Conservation (phyloP, 2,113 vertebrate genomes). For the Orthonyx spaldingii region DNA sequence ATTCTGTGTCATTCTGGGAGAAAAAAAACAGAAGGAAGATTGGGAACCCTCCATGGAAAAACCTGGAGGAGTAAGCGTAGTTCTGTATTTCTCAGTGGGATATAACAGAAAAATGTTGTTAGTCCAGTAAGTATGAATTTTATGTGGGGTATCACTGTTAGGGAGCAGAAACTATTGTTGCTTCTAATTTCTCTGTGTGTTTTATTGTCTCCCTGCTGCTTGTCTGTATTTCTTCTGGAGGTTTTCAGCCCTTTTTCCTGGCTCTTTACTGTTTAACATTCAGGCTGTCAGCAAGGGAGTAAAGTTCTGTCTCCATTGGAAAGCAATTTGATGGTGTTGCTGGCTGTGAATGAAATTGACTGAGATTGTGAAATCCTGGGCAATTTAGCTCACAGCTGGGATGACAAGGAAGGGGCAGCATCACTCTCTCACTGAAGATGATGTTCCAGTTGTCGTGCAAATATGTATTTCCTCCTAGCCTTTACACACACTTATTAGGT, state of each 20-base stretch:
- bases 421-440: not conserved
- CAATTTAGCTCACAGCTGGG: constrained; percentile 46
- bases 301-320: not conserved
- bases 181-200: not conserved
- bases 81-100: not conserved
- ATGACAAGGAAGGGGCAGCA: not conserved
- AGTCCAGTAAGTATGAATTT: not conserved
- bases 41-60: not conserved
- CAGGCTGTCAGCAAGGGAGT: not conserved
- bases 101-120: not conserved
- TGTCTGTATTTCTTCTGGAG: not conserved
- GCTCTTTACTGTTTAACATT: constrained; percentile 14
- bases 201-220: not conserved
- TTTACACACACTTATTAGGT: not conserved
- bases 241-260: not conserved
- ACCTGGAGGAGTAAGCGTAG: not conserved
- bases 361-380: constrained; percentile 20
- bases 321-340: constrained; percentile 37
- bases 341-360: constrained; percentile 34
- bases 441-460: not conserved
- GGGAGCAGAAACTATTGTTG: not conserved
- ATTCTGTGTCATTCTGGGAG: not conserved
- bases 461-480: not conserved
- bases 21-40: not conserved
- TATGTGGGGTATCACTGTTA: not conserved